phyloP scores from a whole-genome alignment of 2,113 vertebrate genomes.

The Dissostichus mawsoni region DNA sequence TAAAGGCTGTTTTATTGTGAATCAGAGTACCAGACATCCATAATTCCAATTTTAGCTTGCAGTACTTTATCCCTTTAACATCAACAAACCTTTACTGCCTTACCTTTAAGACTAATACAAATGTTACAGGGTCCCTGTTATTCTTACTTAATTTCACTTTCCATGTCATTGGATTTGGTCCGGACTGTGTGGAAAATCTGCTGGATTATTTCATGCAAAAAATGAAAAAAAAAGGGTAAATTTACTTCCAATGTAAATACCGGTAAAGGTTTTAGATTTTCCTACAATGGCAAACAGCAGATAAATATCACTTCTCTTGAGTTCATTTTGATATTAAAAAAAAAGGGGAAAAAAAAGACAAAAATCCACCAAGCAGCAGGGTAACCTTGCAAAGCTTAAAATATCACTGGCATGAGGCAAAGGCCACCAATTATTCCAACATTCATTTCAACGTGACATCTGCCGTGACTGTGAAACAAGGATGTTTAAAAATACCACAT shows the following conservation, averaged over 20 bases:
- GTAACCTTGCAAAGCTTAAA: slow-evolving; percentile 23
- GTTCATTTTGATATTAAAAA: not conserved
- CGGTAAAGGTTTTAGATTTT: slow-evolving; percentile 1
- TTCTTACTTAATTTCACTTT: slow-evolving; percentile 10
- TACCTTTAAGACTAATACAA: not conserved
- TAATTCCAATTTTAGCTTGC: not conserved
- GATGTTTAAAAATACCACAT: slow-evolving; percentile 54
- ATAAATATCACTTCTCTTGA: not conserved
- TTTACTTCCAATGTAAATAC: slow-evolving; percentile 3
- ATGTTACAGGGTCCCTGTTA: not conserved
- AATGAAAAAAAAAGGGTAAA: not conserved
- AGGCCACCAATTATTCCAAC: slow-evolving; percentile 23
- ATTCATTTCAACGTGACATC: slow-evolving; percentile 37
- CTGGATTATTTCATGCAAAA: not conserved
- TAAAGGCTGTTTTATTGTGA: slow-evolving; percentile 1
- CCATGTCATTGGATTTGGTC: not conserved
- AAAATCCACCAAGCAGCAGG: not conserved
- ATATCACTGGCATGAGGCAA: slow-evolving; percentile 20
- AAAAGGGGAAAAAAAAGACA: not conserved
- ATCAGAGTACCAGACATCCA: not conserved
- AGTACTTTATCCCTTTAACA: not conserved
- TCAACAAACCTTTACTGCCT: not conserved
- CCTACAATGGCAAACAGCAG: not conserved
- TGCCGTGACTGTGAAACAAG: slow-evolving; percentile 37
- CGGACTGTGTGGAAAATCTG: not conserved